Conservation (phyloP, 1,140 invertebrate genomes). For the Tetraneura akinire region DNA sequence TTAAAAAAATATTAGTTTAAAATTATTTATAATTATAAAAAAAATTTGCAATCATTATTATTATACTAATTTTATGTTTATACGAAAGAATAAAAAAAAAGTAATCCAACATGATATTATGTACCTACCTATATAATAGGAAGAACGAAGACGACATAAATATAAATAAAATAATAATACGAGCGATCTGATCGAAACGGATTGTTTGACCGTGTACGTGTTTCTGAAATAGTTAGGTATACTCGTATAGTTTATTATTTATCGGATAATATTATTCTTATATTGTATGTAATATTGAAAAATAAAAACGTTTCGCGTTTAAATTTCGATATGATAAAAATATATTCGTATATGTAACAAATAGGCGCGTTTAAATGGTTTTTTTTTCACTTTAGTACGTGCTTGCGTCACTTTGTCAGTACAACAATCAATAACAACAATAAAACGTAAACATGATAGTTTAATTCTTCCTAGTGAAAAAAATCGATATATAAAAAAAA, state of each 20-base stretch:
- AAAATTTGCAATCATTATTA: no score
- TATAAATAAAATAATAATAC: background rate
- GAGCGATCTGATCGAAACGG: background rate
- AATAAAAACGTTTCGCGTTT: constrained; percentile 8
- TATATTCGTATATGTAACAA: background rate
- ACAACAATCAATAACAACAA: constrained; percentile 6
- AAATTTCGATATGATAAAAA: background rate
- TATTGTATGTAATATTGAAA: background rate
- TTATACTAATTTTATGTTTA: no score
- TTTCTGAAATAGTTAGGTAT: no score
- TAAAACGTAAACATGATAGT: background rate
- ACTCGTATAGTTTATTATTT: no score
- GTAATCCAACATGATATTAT: no score
- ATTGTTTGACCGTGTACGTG: background rate
- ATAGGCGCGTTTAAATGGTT: no score
- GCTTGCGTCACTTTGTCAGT: background rate
- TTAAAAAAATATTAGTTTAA: no score
- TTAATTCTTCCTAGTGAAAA: background rate
- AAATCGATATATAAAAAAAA: background rate
- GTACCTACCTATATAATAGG: no score
- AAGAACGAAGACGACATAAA: no score
- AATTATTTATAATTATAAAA: no score
- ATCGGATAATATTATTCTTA: no score
- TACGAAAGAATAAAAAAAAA: background rate
- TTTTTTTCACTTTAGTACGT: constrained; percentile 18